These are phyloP conservation scores for Poecilus cupreus DNA, from an alignment of 2,888 invertebrate genomes.

Conservation along the genomic window DNA sequence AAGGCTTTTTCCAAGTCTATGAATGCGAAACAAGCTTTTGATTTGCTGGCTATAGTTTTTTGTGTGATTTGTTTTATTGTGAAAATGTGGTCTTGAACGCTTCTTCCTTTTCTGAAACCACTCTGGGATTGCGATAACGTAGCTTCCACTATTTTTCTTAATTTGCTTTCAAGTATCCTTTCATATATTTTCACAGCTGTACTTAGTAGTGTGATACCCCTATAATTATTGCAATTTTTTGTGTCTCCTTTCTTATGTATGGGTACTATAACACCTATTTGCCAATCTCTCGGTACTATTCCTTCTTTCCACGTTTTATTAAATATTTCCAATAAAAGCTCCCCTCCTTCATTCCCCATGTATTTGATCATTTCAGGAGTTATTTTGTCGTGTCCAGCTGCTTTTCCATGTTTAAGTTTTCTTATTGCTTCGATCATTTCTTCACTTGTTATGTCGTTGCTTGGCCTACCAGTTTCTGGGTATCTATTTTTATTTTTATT, in stretches of 20 bases:
- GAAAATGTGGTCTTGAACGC: conserved; percentile 49
- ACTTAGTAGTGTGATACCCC: background rate
- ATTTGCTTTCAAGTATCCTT: background rate
- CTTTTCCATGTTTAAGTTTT: background rate
- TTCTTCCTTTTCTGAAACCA: conserved; percentile 50
- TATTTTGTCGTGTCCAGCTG: background rate
- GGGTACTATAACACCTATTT: background rate
- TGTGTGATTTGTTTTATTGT: background rate
- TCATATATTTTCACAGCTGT: background rate
- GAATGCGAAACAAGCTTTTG: background rate
- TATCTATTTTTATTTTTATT: too few species aligned
- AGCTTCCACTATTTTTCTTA: background rate
- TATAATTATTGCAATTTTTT: background rate
- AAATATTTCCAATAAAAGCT: too few species aligned
- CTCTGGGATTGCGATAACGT: background rate
- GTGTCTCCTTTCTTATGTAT: background rate
- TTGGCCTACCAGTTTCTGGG: background rate
- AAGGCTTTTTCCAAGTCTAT: background rate
- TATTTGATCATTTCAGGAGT: too few species aligned
- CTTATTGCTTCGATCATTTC: background rate
- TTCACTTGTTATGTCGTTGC: background rate
- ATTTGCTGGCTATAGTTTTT: background rate
- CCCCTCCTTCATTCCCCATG: too few species aligned
- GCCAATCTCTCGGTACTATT: background rate
- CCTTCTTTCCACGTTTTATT: too few species aligned